phyloP scores from a whole-genome alignment of 2,113 vertebrate species.

The Eira barbara region DNA sequence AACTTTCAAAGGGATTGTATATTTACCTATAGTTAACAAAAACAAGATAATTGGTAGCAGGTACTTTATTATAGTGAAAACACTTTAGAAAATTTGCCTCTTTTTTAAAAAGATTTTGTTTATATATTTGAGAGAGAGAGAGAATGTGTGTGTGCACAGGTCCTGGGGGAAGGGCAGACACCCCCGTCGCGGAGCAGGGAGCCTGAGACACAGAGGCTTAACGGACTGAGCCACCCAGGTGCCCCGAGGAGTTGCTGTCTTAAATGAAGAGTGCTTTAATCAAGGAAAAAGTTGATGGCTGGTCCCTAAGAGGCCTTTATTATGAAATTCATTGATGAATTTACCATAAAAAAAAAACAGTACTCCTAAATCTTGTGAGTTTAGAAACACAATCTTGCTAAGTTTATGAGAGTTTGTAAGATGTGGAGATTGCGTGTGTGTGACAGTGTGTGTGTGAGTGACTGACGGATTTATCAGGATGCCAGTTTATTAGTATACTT shows the following conservation, averaged over 20 bases:
- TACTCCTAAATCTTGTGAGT: neutral
- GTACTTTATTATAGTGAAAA: neutral
- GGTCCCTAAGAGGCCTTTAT: neutral
- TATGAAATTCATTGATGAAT: neutral
- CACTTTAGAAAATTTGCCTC: neutral
- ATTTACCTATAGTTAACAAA: neutral
- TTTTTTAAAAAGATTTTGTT: neutral
- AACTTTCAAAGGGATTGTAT: constrained; percentile 11
- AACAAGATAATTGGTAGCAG: neutral
- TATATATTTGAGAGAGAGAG: neutral
- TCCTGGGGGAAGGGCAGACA: neutral
- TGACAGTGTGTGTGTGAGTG: neutral
- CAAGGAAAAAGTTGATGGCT: neutral
- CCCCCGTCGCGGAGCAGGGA: fast-evolving
- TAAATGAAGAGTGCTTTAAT: neutral
- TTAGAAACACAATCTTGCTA: neutral
- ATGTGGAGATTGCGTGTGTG: neutral
- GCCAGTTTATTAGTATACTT: neutral
- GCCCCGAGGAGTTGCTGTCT: neutral
- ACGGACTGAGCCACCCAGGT: neutral
- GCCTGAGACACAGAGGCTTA: neutral
- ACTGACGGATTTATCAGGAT: neutral
- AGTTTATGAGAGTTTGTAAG: neutral
- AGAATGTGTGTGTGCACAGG: neutral
- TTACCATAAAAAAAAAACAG: neutral